Base-by-base conservation (phyloP, 2,797 vertebrate genomes). In the Rallus crepitans region DNA sequence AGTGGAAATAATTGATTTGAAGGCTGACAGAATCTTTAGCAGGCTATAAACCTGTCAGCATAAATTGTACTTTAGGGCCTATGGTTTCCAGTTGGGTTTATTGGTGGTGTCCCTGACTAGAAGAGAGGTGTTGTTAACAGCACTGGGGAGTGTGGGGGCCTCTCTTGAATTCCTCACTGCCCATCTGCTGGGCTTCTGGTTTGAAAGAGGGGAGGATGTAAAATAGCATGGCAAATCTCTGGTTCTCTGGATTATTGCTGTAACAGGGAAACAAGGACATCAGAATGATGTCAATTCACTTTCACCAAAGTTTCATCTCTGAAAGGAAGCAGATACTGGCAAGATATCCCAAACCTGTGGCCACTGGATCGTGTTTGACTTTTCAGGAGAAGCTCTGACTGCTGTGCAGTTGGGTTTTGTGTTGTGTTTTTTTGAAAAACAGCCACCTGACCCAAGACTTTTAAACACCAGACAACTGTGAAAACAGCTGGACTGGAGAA, bases 31-130 rank as follows among this genome's bases (percentile, higher is more conserved):
- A 82, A 61, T 83, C 85, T 56, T 80, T 90, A 66, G 82, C 56
- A 89, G 75, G 70, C 70, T 78, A 63, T 96, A 96, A 95, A 94
- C 18, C 52, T 59, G 88, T 90, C 97, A 72, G 40, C 9, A 23
- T 94, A 91, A 94, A 94, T 95, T 89, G 84, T 93, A n/a, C n/a
- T 50, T 83, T 52, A 91, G 82, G 90, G 94, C 73, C 90, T 96
- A 27, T 4, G 19, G 66, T 72, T 96, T 96, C 79, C 87, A 87
- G 50, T 37, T 82, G 90, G 89, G 84, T 88, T 96, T 87, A 79
- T 79, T 73, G 42, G 40, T 70, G 55, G 12, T 79, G 66, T 82
- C 56, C 86, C 87, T 52, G 59, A 28, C 24, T 39, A 42, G 69
- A 68, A 85, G 63, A 86, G 80, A 81, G 37, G 65, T 35, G 47